Evolutionary conservation across 2,888 invertebrate genomes (phyloP).

Genomic region (Eucera pruinosa): DNA sequence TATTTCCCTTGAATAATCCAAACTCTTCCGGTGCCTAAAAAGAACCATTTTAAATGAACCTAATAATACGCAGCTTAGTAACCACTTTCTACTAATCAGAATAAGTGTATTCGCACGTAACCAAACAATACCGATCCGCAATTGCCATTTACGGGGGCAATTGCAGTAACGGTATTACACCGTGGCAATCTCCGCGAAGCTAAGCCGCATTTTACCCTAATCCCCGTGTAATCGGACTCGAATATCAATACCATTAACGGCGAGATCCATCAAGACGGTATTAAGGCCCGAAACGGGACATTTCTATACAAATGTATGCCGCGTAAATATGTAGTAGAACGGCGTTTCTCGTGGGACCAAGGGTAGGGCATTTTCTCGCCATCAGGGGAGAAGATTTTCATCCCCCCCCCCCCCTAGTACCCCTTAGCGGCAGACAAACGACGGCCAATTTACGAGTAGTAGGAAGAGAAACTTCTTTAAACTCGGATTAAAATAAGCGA

Average conservation of each 20-base stretch:
- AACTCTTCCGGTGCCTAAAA: no score
- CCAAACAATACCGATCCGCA: no score
- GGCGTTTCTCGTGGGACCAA: slow-evolving; percentile 21
- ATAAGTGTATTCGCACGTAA: no score
- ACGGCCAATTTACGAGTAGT: slow-evolving; percentile 79
- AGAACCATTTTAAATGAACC: no score
- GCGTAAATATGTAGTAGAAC: slow-evolving; percentile 22
- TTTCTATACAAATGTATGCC: slow-evolving; percentile 32
- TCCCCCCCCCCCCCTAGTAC: slow-evolving; percentile 4
- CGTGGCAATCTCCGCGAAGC: neutral
- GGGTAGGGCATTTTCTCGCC: slow-evolving; percentile 1
- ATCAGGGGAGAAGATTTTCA: slow-evolving; percentile 28
- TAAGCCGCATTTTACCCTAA: slow-evolving; percentile 2
- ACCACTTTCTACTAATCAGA: slow-evolving; percentile 6
- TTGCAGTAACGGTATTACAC: neutral
- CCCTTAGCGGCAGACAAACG: slow-evolving; percentile 75
- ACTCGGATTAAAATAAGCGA: slow-evolving; percentile 81
- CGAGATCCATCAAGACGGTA: slow-evolving; percentile 12
- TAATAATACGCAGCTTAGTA: no score
- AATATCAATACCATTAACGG: slow-evolving; percentile 12
- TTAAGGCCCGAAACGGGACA: neutral
- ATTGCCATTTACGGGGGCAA: no score
- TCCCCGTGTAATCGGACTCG: neutral
- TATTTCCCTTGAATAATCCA: no score
- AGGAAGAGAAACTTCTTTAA: slow-evolving; percentile 77